A percentile compares a stretch with the other conserved stretches of the same genome.
These are phyloP conservation scores for Motacilla tschutschensis DNA, from an alignment of 2,113 vertebrate genomes.

Conservation along the genomic window DNA sequence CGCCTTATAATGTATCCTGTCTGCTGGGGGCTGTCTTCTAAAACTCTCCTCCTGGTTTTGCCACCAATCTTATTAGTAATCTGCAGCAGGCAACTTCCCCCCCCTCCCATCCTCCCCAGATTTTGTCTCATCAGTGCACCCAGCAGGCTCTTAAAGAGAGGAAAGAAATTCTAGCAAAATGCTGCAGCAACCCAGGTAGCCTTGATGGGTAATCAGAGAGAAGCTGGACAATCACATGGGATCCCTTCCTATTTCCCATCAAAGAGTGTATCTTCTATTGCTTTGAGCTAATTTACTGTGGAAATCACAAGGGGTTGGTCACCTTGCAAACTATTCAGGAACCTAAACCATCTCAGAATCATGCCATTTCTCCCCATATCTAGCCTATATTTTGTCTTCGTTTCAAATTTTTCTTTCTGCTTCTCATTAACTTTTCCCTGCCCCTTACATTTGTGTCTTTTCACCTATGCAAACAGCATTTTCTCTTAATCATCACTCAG, in stretches of 20 bases:
- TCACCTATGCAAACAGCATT: neutral
- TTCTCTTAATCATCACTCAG: neutral
- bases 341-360: neutral
- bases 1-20: neutral
- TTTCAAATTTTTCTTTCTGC: neutral
- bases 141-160: neutral
- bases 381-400: neutral
- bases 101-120: neutral
- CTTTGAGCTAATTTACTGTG: neutral
- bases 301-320: neutral
- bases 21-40: neutral
- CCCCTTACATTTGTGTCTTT: neutral
- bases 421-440: neutral
- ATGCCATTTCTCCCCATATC: neutral
- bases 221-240: neutral
- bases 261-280: neutral
- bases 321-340: neutral
- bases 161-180: neutral
- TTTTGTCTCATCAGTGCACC: neutral
- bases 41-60: neutral
- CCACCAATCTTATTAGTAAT: neutral
- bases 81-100: neutral
- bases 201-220: neutral
- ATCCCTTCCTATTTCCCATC: neutral
- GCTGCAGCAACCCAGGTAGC: neutral